Base-by-base conservation (phyloP, 2,888 invertebrate species). In the Drosophila meridiana region DNA sequence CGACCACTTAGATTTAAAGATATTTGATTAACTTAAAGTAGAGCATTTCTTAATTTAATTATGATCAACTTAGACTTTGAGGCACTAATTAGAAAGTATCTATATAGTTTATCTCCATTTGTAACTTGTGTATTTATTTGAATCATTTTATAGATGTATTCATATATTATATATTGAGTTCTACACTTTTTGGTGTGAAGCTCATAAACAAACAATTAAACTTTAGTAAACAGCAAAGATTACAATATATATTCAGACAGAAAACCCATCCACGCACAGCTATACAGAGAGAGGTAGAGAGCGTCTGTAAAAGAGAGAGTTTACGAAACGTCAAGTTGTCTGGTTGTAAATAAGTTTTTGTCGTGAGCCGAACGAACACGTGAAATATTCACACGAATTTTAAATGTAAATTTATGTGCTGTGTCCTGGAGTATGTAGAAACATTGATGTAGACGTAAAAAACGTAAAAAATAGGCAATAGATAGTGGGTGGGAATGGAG, bases 361-460 rank as follows among this genome's bases (percentile, higher is more conserved):
- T 40, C n/a, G n/a, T 20, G 40, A 28, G 13, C 20, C 36, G 26
- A 36, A 53, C 14, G 14, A 53, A 11, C 42, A 57, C 42, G 64
- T 59, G 45, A 80, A 82, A 79, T 81, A 83, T 83, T 76, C 75
- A 85, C 83, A 76, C 79, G 83, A 90, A 91, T 47, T 84, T 78
- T 78, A 82, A 89, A 89, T 91, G 79, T 80, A 87, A 84, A 90
- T 90, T 90, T 91, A 85, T 85, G 89, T 87, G 77, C 81, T 85
- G 78, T 83, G 77, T 80, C 71, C 76, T 59, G 72, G 55, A 67
- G 69, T 38, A 64, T 72, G 68, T 78, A 55, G 45, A 30, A 38
- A 57, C 60, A 76, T 52, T 73, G 68, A 57, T 20, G 43, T 36
- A 20, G 62, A 50, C 47, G 76, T 80, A 80, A 85, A 87, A 77